Conservation (phyloP, 2,888 invertebrate genomes). For the Dasypolia templi region DNA sequence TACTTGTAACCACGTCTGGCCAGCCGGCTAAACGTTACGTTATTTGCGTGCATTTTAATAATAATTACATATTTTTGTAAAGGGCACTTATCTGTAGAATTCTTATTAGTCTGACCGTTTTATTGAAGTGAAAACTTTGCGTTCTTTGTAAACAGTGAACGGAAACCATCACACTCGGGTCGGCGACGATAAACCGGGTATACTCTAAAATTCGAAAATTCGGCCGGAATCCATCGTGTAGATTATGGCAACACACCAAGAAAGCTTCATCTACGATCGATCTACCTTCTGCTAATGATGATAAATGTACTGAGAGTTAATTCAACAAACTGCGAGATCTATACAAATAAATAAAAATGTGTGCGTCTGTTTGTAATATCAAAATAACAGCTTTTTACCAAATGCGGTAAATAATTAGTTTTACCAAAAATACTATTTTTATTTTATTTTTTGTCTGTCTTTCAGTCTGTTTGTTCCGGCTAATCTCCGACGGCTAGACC, state of each 20-base stretch:
- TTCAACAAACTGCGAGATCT: constrained; percentile 24
- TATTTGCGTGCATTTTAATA: constrained; percentile 53
- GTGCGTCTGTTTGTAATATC: too few relatives aligned
- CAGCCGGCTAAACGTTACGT: too few relatives aligned
- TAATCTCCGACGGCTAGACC: too few relatives aligned
- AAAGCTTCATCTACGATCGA: constrained; percentile 2
- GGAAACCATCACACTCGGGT: background rate
- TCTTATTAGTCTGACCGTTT: background rate
- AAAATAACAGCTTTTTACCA: too few relatives aligned
- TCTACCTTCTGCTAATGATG: constrained; percentile 20
- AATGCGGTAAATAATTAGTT: too few relatives aligned
- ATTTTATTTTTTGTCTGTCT: too few relatives aligned
- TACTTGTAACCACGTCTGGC: too few relatives aligned
- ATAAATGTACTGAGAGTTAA: constrained; percentile 22
- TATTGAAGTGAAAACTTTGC: background rate
- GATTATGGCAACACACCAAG: constrained; percentile 14
- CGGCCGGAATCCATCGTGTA: background rate
- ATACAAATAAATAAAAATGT: too few relatives aligned
- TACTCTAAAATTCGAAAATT: constrained; percentile 1
- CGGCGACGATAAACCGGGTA: background rate
- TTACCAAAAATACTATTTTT: too few relatives aligned
- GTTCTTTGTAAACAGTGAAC: background rate
- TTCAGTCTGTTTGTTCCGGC: too few relatives aligned
- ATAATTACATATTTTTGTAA: constrained; percentile 33
- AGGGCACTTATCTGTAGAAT: constrained; percentile 18